phyloP scores from a whole-genome alignment of 2,113 vertebrate genomes.

The Hymenochirus boettgeri region DNA sequence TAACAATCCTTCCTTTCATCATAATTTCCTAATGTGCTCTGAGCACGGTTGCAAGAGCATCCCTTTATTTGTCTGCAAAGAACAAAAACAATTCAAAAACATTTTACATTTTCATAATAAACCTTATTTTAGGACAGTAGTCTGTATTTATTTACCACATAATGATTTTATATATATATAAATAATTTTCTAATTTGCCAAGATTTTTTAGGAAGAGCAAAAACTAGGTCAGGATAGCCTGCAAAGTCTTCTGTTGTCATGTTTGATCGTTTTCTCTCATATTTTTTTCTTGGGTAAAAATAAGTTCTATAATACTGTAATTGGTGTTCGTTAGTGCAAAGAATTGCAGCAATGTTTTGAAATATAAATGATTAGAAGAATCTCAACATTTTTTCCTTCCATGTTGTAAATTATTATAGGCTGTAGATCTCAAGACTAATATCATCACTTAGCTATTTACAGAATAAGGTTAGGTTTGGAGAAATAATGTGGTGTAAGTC shows the following conservation, averaged over 20 bases:
- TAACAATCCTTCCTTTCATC: slow-evolving; percentile 94
- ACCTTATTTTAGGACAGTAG: too few relatives aligned
- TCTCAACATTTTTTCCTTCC: too few relatives aligned
- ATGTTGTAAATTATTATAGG: too few relatives aligned
- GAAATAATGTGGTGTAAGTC: too few relatives aligned
- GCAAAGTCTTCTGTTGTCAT: slow-evolving; percentile 66
- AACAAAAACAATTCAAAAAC: slow-evolving; percentile 42
- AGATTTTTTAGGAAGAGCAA: slow-evolving; percentile 25
- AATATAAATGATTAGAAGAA: slow-evolving; percentile 82
- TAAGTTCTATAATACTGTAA: slow-evolving; percentile 82
- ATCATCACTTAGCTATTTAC: too few relatives aligned
- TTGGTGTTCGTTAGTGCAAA: slow-evolving; percentile 76
- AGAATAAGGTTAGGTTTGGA: too few relatives aligned
- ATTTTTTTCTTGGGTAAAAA: slow-evolving; percentile 83
- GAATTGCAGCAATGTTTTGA: slow-evolving; percentile 72
- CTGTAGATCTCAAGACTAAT: too few relatives aligned
- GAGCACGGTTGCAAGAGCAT: slow-evolving; percentile 87
- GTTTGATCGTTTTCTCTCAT: slow-evolving; percentile 80
- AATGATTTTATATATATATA: too few relatives aligned
- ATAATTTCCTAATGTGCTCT: slow-evolving; percentile 90
- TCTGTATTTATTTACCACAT: too few relatives aligned
- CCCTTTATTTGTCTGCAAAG: slow-evolving; percentile 83
- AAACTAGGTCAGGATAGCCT: slow-evolving; percentile 70
- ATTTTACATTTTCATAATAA: slow-evolving; percentile 6
- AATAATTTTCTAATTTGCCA: too few relatives aligned